A percentile compares a stretch with the other conserved stretches of the same genome.
Evolutionary conservation across 1,140 invertebrate genomes (phyloP).

Genomic region (Palaemon carinicauda): DNA sequence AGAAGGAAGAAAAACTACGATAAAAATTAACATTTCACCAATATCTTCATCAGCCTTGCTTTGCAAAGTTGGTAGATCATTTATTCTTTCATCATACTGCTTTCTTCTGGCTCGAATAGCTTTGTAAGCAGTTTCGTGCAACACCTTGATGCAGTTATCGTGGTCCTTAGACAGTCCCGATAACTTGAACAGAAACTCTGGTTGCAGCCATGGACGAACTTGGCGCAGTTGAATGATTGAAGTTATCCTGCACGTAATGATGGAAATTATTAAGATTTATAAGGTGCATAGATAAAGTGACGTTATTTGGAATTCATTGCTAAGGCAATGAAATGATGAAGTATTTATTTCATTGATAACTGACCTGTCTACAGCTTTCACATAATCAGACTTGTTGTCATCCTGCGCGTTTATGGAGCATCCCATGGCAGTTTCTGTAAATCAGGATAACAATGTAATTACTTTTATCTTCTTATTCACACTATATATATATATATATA

Average conservation of each 20-base stretch:
- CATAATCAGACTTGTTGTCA: neutral
- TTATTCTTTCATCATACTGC: neutral
- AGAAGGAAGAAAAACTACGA: too few relatives aligned
- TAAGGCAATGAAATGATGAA: too few relatives aligned
- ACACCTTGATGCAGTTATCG: neutral
- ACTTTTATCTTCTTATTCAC: neutral
- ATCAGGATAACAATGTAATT: neutral
- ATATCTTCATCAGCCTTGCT: neutral
- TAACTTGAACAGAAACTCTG: neutral
- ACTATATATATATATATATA: neutral
- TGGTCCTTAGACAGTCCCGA: neutral
- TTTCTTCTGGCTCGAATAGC: neutral
- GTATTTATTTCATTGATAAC: too few relatives aligned
- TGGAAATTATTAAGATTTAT: too few relatives aligned
- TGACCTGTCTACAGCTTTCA: neutral
- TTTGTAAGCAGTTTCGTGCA: neutral
- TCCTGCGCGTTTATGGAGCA: neutral
- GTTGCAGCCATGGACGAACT: neutral
- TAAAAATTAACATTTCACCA: neutral
- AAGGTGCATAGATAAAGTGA: too few relatives aligned
- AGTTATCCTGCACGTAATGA: neutral
- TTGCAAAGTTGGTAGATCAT: neutral
- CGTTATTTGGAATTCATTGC: too few relatives aligned
- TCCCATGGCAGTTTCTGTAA: conserved; percentile 22
- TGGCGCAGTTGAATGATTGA: neutral